phyloP scores from a whole-genome alignment of 2,888 invertebrate genomes.

The Tupiocoris notatus region DNA sequence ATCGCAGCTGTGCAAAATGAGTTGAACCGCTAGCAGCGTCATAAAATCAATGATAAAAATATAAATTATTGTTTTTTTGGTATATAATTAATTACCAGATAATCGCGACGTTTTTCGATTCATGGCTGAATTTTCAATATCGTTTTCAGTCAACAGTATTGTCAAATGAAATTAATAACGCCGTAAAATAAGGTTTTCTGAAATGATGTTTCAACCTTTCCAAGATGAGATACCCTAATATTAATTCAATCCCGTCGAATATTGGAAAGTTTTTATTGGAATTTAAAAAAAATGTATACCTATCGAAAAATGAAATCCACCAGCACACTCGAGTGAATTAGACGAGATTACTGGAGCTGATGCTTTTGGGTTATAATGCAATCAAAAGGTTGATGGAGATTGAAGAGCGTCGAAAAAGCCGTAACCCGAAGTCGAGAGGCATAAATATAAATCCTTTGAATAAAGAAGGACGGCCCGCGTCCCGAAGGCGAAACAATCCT shows the following conservation, averaged over 20 bases:
- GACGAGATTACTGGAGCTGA: background rate
- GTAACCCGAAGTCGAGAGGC: background rate
- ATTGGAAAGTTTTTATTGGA: no score
- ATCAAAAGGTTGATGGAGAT: background rate
- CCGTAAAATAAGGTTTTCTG: background rate
- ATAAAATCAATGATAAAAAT: no score
- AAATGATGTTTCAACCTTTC: background rate
- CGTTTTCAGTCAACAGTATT: background rate
- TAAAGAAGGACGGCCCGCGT: background rate
- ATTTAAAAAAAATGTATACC: no score
- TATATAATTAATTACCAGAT: no score
- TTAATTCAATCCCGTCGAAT: no score
- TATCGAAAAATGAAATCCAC: no score
- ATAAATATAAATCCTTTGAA: background rate
- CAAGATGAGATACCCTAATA: no score
- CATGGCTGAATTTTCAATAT: background rate
- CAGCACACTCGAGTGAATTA: background rate
- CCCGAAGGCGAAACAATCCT: background rate
- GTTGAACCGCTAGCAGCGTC: no score
- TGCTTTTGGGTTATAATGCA: background rate
- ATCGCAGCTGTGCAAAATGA: no score
- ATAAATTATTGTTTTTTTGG: no score
- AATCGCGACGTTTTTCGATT: no score
- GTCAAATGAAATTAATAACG: background rate
- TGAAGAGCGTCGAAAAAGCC: background rate